These are phyloP conservation scores for Egretta garzetta DNA, from an alignment of 2,113 vertebrate genomes.

Conservation along the genomic window DNA sequence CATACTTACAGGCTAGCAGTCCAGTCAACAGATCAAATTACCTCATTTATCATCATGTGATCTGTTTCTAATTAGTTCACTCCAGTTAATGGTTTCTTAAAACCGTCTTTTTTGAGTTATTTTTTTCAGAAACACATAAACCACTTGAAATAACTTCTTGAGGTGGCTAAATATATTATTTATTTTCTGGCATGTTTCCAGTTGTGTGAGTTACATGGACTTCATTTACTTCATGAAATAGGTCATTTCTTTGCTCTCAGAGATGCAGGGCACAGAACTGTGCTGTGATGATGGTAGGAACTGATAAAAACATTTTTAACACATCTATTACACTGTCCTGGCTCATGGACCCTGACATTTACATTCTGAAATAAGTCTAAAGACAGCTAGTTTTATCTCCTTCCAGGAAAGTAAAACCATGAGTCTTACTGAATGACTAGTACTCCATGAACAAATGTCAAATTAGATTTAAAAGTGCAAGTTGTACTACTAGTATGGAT, in stretches of 20 bases:
- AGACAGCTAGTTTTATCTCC: neutral
- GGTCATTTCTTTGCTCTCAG: neutral
- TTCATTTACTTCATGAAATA: constrained; percentile 3
- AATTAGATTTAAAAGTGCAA: neutral
- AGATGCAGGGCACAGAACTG: neutral
- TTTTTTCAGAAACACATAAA: constrained; percentile 37
- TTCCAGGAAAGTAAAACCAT: neutral
- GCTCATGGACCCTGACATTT: neutral
- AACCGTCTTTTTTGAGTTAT: constrained; percentile 1
- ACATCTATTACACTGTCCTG: neutral
- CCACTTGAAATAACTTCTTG: constrained; percentile 45
- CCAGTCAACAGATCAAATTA: constrained; percentile 40
- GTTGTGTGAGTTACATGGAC: neutral
- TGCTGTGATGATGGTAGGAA: neutral
- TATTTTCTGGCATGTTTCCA: constrained; percentile 39
- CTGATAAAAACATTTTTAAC: constrained; percentile 4
- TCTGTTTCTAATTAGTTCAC: constrained; percentile 60
- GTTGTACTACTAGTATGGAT: neutral
- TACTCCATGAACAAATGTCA: neutral
- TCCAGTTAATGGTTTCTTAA: constrained; percentile 52
- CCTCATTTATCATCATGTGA: constrained; percentile 59
- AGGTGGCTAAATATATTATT: constrained; percentile 8
- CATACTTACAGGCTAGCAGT: constrained; percentile 12
- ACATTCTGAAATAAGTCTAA: neutral
- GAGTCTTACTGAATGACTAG: neutral